Conservation (phyloP, 2,888 invertebrate genomes). For the Vannuccia rotundouncinata region DNA sequence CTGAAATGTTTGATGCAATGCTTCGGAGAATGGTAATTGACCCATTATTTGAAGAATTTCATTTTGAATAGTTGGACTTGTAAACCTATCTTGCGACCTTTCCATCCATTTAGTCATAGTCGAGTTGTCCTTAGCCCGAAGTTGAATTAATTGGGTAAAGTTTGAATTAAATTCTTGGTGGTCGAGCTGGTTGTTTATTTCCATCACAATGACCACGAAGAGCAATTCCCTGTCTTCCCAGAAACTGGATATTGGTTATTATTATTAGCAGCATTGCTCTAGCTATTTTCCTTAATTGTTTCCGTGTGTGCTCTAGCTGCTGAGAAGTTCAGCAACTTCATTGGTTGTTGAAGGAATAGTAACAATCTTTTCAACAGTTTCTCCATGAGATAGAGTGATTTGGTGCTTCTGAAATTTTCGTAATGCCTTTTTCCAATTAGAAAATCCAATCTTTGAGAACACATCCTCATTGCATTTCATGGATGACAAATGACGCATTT, state of each 20-base stretch:
- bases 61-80: not conserved
- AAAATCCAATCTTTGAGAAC: not conserved
- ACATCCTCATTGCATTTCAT: not conserved
- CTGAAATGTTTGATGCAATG: not conserved
- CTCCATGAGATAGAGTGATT: not conserved
- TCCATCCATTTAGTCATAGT: slow-evolving; percentile 2
- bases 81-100: not conserved
- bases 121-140: slow-evolving; percentile 2
- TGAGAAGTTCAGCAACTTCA: not conserved
- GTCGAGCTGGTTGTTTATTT: not conserved
- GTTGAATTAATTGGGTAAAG: slow-evolving; percentile 10
- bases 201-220: not conserved
- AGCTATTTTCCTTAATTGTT: not conserved
- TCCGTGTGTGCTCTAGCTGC: not conserved
- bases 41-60: slow-evolving; percentile 8
- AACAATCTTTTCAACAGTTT: not conserved
- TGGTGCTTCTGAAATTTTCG: not conserved
- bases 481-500: not conserved
- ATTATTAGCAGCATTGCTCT: not conserved
- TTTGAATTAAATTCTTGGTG: slow-evolving; percentile 7
- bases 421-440: not conserved
- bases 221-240: not conserved
- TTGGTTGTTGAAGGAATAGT: not conserved
- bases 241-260: not conserved
- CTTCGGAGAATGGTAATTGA: not conserved